A percentile compares a stretch with the other conserved stretches of the same genome.
Conservation (phyloP, 2,797 vertebrate genomes). For the Crypturellus tataupa region DNA sequence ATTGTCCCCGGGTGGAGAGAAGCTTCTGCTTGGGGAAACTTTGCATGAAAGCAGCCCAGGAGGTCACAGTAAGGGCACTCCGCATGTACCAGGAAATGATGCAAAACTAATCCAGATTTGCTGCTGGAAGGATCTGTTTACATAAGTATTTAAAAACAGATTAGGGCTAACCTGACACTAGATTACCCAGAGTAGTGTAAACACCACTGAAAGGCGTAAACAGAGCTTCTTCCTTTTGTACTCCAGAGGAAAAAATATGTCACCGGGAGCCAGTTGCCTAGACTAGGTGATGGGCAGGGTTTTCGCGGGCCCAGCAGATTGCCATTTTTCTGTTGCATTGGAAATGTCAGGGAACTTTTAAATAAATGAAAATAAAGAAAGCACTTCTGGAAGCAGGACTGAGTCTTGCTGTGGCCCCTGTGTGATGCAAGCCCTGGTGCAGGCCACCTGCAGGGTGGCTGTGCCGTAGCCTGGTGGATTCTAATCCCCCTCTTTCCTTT, state of each 20-base stretch:
- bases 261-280: conserved; percentile 50
- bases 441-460: no score
- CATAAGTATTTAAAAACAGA: conserved; percentile 89
- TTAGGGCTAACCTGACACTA: conserved; percentile 87
- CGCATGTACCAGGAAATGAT: conserved; percentile 83
- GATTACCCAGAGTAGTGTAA: conserved; percentile 83
- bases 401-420: neutral
- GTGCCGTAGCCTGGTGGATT: neutral
- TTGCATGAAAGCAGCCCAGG: conserved; percentile 64
- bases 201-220: conserved; percentile 76
- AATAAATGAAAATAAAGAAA: neutral
- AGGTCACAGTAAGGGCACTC: conserved; percentile 80
- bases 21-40: conserved; percentile 55
- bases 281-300: conserved; percentile 13
- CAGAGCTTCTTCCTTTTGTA: conserved; percentile 67
- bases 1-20: neutral
- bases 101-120: conserved; percentile 90
- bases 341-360: neutral
- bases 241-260: conserved; percentile 33
- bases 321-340: neutral
- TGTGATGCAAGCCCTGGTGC: neutral
- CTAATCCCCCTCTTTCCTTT: neutral
- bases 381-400: neutral
- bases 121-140: conserved; percentile 90
- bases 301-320: conserved; percentile 29